These are phyloP conservation scores for Pseudoatta argentina DNA, from an alignment of 1,140 invertebrate species.

Conservation along the genomic window DNA sequence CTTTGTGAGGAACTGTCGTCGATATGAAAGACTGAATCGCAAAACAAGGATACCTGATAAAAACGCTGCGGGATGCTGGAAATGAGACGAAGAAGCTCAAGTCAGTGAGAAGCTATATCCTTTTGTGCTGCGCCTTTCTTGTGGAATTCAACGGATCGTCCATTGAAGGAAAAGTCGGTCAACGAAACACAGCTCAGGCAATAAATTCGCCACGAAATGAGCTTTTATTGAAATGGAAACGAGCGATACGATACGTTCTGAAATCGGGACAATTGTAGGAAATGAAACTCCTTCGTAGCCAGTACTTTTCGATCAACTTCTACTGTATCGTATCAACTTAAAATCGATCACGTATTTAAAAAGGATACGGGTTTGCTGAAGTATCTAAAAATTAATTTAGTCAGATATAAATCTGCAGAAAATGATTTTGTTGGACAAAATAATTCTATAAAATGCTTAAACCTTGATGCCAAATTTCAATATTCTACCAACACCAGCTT, in stretches of 20 bases:
- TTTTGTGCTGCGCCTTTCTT: constrained; percentile 11
- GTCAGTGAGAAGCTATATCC: constrained; percentile 38
- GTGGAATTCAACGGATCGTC: constrained; percentile 66
- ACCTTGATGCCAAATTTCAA: too few relatives aligned
- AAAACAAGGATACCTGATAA: constrained; percentile 70
- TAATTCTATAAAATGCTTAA: too few relatives aligned
- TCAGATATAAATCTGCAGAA: too few relatives aligned
- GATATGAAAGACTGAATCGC: constrained; percentile 69
- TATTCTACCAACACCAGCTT: too few relatives aligned
- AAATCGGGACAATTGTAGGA: constrained; percentile 60
- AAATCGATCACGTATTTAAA: neutral
- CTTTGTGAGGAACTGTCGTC: constrained; percentile 70
- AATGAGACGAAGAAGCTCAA: constrained; percentile 18
- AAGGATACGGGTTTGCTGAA: too few relatives aligned
- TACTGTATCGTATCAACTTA: neutral
- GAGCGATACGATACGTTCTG: constrained; percentile 6
- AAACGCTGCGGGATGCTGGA: constrained; percentile 51
- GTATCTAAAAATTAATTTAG: too few relatives aligned
- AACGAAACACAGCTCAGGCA: constrained; percentile 50
- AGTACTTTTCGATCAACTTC: constrained; percentile 58
- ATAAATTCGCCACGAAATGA: constrained; percentile 52
- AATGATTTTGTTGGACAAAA: too few relatives aligned
- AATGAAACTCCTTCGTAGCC: constrained; percentile 45
- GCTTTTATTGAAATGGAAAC: constrained; percentile 61
- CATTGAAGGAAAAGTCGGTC: constrained; percentile 75